Base-by-base conservation (phyloP, 1,140 invertebrate species). In the Acyrthosiphon pisum region DNA sequence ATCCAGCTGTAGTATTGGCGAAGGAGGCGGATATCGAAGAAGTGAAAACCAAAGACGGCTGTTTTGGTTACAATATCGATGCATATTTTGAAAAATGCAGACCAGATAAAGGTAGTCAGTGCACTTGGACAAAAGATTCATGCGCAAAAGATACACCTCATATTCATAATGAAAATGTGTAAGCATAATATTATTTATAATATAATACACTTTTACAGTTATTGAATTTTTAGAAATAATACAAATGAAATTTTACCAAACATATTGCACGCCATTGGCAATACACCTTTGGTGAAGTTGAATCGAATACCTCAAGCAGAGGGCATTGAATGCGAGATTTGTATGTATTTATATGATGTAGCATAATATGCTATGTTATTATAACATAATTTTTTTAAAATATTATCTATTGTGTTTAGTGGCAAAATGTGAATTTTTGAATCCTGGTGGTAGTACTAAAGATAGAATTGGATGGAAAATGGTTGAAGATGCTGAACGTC, bases 351-450 rank as follows among this genome's bases (percentile, higher is more conserved):
- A 41, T 68, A 44, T 0, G 1, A 84, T 84, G 26, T 56, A 76
- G 68, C 30, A 46, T 60, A n/a, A n/a, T n/a, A n/a, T n/a, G n/a
- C n/a, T n/a, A n/a, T n/a, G n/a, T n/a, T n/a, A n/a, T n/a, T n/a
- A 0, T n/a, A 48, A n/a, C 18, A n/a, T 87, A 35, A 50, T 50
- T 20, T 93, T 4, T 83, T 9, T 50, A 23, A 23, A 53, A 50
- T 37, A 37, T 90, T 56, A 8, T 91, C 93, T 94, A 95, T 60
- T 30, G 9, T 37, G 2, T 95, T 94, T 94, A 99, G 99, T 98
- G 96, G 99, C 96, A 48, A 99, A 99, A 96, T 99, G 99, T 96
- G 99, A 99, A 95, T 99, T 97, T 95, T 96, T 99, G 93, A 99
- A 99, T 95, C 98, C 99, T 93, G 99, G 99, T 94, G 99, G 99